phyloP scores from a whole-genome alignment of 2,888 invertebrate genomes.

The Pachliopta kotzebuea region DNA sequence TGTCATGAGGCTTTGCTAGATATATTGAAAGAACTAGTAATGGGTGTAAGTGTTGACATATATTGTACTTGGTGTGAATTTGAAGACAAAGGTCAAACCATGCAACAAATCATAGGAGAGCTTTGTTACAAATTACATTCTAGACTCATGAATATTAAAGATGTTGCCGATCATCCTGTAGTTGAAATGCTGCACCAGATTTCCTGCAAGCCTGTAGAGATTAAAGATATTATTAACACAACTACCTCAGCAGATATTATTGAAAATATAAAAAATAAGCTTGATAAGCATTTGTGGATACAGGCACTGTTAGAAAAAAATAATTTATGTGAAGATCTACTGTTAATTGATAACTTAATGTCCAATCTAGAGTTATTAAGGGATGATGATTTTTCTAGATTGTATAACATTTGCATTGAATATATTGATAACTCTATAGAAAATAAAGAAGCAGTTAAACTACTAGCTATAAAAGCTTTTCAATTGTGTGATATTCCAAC shows the following conservation, averaged over 20 bases:
- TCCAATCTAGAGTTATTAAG: constrained; percentile 46
- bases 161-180: constrained; percentile 54
- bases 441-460: constrained; percentile 41
- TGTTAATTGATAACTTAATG: constrained; percentile 45
- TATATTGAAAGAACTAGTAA: constrained; percentile 54
- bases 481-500: constrained; percentile 44
- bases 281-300: constrained; percentile 53
- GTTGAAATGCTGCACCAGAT: constrained; percentile 60
- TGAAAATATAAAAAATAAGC: constrained; percentile 48
- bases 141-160: constrained; percentile 41
- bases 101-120: constrained; percentile 65
- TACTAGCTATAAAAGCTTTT: constrained; percentile 51
- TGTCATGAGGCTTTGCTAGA: constrained; percentile 54
- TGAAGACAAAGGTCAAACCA: constrained; percentile 55
- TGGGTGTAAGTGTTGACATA: constrained; percentile 66
- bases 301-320: constrained; percentile 55
- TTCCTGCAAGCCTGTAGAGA: constrained; percentile 55
- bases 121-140: constrained; percentile 52
- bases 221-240: constrained; percentile 54
- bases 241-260: constrained; percentile 48
- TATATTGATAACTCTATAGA: constrained; percentile 40
- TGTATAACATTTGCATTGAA: constrained; percentile 46
- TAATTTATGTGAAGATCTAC: constrained; percentile 47
- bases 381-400: constrained; percentile 46
- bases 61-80: constrained; percentile 74